Conservation (phyloP, 2,888 invertebrate species). For the Synanthedon myopaeformis region DNA sequence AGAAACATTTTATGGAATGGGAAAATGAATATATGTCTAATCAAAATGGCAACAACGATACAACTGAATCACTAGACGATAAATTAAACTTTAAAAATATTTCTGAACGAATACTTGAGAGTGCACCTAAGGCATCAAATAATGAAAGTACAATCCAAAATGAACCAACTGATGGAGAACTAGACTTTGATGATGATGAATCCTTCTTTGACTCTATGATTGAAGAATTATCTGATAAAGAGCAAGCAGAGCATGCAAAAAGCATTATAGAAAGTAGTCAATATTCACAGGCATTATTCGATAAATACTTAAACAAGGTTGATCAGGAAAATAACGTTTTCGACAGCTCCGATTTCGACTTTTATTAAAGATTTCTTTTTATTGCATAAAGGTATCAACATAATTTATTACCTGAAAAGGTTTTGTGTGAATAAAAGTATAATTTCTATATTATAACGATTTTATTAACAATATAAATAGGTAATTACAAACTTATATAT, state of each 20-base stretch:
- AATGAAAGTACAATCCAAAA: no score
- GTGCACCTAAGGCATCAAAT: no score
- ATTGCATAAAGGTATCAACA: no score
- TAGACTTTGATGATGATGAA: slow-evolving; percentile 3
- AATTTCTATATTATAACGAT: slow-evolving; percentile 60
- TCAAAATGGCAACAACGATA: slow-evolving; percentile 2
- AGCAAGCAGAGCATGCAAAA: slow-evolving; percentile 19
- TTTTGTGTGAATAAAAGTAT: slow-evolving; percentile 11
- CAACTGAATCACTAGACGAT: slow-evolving; percentile 5
- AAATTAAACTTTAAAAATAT: slow-evolving; percentile 8
- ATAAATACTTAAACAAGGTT: slow-evolving; percentile 1
- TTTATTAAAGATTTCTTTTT: no score
- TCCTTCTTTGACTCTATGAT: slow-evolving; percentile 6
- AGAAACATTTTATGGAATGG: slow-evolving; percentile 18
- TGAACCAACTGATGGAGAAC: slow-evolving; percentile 1
- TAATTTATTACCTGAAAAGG: no score
- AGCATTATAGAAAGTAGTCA: slow-evolving; percentile 26
- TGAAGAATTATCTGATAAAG: slow-evolving; percentile 10
- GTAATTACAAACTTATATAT: slow-evolving; percentile 64
- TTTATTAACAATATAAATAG: slow-evolving; percentile 71
- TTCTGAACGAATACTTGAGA: background rate
- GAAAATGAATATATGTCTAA: slow-evolving; percentile 11
- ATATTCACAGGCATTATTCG: slow-evolving; percentile 11
- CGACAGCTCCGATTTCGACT: slow-evolving; percentile 4
- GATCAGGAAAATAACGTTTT: slow-evolving; percentile 13